Evolutionary conservation across 2,888 invertebrate genomes (phyloP).

Genomic region (Chesias legatella): DNA sequence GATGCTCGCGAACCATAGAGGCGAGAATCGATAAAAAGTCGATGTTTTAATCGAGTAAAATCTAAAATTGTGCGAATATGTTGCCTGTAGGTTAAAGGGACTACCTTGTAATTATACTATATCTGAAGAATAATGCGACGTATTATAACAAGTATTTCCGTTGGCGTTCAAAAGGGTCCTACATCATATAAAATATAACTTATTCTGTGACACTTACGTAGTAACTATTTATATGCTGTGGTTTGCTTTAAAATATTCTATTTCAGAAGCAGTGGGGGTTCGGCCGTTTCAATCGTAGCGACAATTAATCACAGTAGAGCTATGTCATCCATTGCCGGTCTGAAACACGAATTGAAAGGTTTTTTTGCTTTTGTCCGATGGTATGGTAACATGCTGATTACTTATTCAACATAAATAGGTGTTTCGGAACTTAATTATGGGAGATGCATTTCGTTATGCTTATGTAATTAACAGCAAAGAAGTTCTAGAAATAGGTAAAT

Average conservation of each 20-base stretch:
- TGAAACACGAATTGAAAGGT: slow-evolving; percentile 19
- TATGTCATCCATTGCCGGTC: slow-evolving; percentile 71
- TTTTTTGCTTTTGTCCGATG: slow-evolving; percentile 7
- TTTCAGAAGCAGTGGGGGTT: slow-evolving; percentile 77
- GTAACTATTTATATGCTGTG: too few relatives aligned
- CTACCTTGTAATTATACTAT: too few relatives aligned
- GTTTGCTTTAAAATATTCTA: slow-evolving; percentile 64
- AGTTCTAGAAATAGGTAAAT: too few relatives aligned
- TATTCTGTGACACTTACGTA: too few relatives aligned
- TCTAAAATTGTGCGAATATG: too few relatives aligned
- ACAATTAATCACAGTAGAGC: slow-evolving; percentile 49
- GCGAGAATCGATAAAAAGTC: too few relatives aligned
- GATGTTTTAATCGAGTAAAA: too few relatives aligned
- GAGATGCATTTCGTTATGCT: not conserved
- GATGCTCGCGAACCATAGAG: too few relatives aligned
- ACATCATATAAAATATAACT: slow-evolving; percentile 20
- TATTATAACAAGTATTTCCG: slow-evolving; percentile 45
- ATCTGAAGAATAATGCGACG: too few relatives aligned
- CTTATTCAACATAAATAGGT: not conserved
- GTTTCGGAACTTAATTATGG: too few relatives aligned
- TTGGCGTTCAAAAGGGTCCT: slow-evolving; percentile 66
- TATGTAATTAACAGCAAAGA: not conserved
- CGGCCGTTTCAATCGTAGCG: slow-evolving; percentile 30
- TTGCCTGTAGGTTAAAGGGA: too few relatives aligned
- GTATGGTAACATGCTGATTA: slow-evolving; percentile 9